These are phyloP conservation scores for Globodera rostochiensis DNA, from an alignment of 1,140 invertebrate genomes.

Conservation along the genomic window DNA sequence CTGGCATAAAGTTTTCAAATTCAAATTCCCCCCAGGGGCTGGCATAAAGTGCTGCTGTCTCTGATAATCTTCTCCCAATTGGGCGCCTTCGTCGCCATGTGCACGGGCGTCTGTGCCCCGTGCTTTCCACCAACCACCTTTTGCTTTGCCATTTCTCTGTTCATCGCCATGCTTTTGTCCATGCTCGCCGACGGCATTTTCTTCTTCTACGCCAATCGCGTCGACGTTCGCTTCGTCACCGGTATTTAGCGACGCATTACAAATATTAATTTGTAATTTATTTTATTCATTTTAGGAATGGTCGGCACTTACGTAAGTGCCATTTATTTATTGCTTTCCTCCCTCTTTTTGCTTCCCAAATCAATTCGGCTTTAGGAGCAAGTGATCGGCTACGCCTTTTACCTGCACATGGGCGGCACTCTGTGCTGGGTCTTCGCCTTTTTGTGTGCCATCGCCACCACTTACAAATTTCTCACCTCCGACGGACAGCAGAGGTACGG, in stretches of 20 bases:
- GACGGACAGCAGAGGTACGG: conserved; percentile 36
- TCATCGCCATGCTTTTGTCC: conserved; percentile 59
- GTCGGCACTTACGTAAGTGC: conserved; percentile 28
- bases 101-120: conserved; percentile 62
- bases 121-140: conserved; percentile 62
- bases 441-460: conserved; percentile 55
- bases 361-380: conserved; percentile 42
- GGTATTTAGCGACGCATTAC: conserved; percentile 17
- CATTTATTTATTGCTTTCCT: background rate
- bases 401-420: conserved; percentile 62
- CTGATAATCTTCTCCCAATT: conserved; percentile 62
- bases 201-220: conserved; percentile 64
- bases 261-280: background rate
- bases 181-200: conserved; percentile 64
- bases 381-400: conserved; percentile 64
- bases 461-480: conserved; percentile 62
- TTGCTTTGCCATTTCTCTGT: conserved; percentile 61
- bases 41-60: conserved; percentile 62
- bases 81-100: conserved; percentile 61
- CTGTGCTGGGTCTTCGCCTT: conserved; percentile 59
- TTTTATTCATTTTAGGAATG: conserved; percentile 18
- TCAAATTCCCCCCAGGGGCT: conserved; percentile 41
- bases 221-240: conserved; percentile 65
- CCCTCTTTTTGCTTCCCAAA: conserved; percentile 10
- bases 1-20: conserved; percentile 56